Evolutionary conservation across 2,888 invertebrate genomes (phyloP).

Genomic region (Stenchaetothrips biformis): DNA sequence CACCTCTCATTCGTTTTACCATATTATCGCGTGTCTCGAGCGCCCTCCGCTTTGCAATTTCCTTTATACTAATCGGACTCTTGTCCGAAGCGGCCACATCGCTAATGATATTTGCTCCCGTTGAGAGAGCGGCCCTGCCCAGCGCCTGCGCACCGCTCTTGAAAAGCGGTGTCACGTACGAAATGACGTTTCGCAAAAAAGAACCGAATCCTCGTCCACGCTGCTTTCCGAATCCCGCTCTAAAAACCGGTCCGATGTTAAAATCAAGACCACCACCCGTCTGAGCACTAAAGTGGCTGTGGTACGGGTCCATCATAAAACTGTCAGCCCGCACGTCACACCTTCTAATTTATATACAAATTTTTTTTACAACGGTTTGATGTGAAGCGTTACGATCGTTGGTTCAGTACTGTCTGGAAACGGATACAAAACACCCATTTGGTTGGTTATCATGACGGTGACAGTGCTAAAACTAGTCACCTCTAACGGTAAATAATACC

Average conservation of each 20-base stretch:
- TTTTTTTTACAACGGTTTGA: neutral
- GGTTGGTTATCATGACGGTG: neutral
- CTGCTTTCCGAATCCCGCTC: neutral
- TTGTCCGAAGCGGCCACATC: neutral
- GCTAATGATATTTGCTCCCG: neutral
- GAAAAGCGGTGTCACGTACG: neutral
- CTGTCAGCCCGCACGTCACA: neutral
- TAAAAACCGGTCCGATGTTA: neutral
- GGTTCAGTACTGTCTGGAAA: neutral
- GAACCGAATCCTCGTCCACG: neutral
- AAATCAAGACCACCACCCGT: neutral
- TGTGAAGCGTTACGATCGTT: neutral
- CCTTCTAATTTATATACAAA: neutral
- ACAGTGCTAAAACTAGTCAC: neutral
- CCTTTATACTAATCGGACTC: neutral
- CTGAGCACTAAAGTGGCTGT: neutral
- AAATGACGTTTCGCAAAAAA: neutral
- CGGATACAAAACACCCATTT: neutral
- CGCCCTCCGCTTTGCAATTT: neutral
- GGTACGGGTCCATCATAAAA: neutral
- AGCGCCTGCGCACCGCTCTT: neutral
- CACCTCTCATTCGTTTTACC: neutral
- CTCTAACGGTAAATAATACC: too few species aligned
- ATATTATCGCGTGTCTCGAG: neutral
- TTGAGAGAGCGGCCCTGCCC: neutral